phyloP scores from a whole-genome alignment of 2,113 vertebrate genomes.

The Motacilla alba region DNA sequence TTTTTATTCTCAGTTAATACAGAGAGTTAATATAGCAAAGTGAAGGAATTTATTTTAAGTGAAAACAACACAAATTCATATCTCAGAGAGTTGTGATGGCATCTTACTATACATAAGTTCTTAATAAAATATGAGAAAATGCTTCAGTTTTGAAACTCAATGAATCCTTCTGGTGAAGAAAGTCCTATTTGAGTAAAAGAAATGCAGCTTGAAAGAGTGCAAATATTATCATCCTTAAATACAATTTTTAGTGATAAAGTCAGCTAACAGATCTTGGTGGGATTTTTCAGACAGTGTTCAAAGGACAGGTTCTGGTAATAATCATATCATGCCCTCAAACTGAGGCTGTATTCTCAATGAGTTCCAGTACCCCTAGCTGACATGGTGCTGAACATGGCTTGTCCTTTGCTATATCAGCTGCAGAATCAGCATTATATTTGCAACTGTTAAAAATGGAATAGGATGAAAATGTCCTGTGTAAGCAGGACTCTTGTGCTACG shows the following conservation, averaged over 20 bases:
- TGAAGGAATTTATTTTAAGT: neutral
- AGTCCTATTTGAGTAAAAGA: neutral
- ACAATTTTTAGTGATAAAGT: neutral
- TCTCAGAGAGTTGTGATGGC: neutral
- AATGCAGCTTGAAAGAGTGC: neutral
- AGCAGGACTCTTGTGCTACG: neutral
- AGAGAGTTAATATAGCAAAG: neutral
- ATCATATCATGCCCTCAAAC: neutral
- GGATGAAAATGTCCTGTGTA: neutral
- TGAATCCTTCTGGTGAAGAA: neutral
- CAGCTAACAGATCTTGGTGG: neutral
- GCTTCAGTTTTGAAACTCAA: neutral
- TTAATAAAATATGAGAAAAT: neutral
- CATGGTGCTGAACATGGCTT: neutral
- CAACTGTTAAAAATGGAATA: neutral
- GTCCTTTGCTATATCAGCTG: slow-evolving; percentile 5
- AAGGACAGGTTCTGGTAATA: neutral
- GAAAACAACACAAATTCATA: neutral
- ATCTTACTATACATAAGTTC: neutral
- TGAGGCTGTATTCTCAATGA: neutral
- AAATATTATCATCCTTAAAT: neutral
- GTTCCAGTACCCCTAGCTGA: neutral
- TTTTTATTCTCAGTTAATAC: neutral
- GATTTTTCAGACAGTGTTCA: neutral
- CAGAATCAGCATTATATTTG: slow-evolving; percentile 23